Conservation (phyloP, 30 jellyfish, hydroid and myxozoan species). For the Sanderia malayensis region DNA sequence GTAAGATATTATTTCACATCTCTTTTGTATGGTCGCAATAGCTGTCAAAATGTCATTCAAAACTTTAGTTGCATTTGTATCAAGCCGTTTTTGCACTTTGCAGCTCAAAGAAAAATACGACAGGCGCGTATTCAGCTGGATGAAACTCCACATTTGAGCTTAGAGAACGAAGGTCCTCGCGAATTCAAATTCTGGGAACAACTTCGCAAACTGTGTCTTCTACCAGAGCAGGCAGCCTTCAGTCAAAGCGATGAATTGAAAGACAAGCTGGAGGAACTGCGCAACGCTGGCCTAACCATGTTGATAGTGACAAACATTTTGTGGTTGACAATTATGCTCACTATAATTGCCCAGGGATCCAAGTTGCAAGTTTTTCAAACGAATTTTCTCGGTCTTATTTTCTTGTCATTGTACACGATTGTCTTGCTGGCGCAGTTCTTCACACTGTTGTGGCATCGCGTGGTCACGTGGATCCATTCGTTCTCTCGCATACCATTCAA, state of each 20-base stretch:
- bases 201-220: constrained; percentile 71
- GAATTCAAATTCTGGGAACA: constrained; percentile 83
- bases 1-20: constrained; percentile 46
- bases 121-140: constrained; percentile 84
- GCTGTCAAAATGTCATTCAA: no score
- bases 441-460: constrained; percentile 86
- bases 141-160: constrained; percentile 31
- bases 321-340: constrained; percentile 90
- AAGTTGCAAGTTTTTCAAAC: constrained; percentile 86
- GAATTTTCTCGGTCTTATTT: constrained; percentile 80
- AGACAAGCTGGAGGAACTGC: constrained; percentile 78
- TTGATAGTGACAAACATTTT: constrained; percentile 77
- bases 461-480: constrained; percentile 88
- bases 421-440: constrained; percentile 79
- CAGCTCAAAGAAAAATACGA: constrained; percentile 85
- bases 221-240: constrained; percentile 98
- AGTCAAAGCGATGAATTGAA: constrained; percentile 92
- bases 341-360: constrained; percentile 82
- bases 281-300: constrained; percentile 84
- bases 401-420: constrained; percentile 69
- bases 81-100: no score
- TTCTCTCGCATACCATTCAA: constrained; percentile 92
- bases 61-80: no score
- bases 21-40: no score
- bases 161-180: constrained; percentile 36